A percentile compares a stretch with the other conserved stretches of the same genome.
These are phyloP conservation scores for Periplaneta americana DNA, from an alignment of 1,140 invertebrate species.

Conservation along the genomic window DNA sequence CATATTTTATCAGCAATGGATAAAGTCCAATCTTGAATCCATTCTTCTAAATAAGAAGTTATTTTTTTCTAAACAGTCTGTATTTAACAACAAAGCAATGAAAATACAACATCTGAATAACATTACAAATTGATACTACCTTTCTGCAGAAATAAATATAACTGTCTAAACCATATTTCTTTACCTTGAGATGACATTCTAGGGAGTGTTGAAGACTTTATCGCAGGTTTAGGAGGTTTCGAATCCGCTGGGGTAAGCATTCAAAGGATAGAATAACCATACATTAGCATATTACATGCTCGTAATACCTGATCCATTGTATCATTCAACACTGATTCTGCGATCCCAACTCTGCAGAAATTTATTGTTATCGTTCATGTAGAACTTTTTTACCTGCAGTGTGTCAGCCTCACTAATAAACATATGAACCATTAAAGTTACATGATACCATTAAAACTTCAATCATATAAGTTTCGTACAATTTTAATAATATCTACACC, in stretches of 20 bases:
- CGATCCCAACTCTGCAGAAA: neutral
- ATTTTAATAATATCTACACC: neutral
- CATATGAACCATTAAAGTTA: neutral
- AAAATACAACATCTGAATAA: no score
- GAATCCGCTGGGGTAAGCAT: constrained; percentile 69
- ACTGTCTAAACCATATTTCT: no score
- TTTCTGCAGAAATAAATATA: neutral
- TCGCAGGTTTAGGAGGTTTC: constrained; percentile 89
- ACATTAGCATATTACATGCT: neutral
- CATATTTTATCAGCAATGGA: no score
- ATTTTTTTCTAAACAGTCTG: no score
- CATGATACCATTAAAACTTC: neutral
- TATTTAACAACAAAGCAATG: no score
- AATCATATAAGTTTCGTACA: no score
- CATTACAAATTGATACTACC: no score
- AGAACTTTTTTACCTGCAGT: no score
- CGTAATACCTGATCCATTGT: neutral
- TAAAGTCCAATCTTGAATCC: no score
- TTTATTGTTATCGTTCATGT: neutral
- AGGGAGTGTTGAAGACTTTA: constrained; percentile 89
- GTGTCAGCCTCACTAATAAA: no score
- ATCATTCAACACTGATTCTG: neutral
- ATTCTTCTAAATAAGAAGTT: no score
- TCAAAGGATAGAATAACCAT: constrained; percentile 22
- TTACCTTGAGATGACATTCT: constrained; percentile 91